Percentiles rank a stretch among this genome's conserved stretches.
These are phyloP conservation scores for Dryomyza anilis DNA, from an alignment of 2,888 invertebrate species.

Conservation along the genomic window DNA sequence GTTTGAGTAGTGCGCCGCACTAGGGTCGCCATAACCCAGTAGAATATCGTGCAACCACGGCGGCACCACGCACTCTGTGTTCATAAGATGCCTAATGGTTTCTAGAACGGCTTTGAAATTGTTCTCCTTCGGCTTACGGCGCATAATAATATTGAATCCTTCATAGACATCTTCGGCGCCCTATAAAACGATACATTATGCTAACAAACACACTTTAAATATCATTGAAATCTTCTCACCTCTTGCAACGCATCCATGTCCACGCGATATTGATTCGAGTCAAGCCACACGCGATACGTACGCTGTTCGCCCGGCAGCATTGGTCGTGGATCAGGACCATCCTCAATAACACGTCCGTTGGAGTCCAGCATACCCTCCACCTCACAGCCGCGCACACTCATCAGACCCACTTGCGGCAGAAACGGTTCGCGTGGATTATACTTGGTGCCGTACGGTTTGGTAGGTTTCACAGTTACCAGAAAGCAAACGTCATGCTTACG, in stretches of 20 bases:
- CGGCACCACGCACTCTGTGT: conserved; percentile 96
- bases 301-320: conserved; percentile 85
- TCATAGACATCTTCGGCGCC: conserved; percentile 76
- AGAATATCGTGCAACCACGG: conserved; percentile 97
- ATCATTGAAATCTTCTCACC: conserved; percentile 58
- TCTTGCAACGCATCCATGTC: conserved; percentile 87
- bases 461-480: conserved; percentile 87
- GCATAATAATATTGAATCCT: conserved; percentile 94
- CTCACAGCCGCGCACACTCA: conserved; percentile 95
- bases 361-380: conserved; percentile 97
- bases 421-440: conserved; percentile 84
- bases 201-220: not conserved
- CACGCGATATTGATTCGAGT: conserved; percentile 94
- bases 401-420: conserved; percentile 89
- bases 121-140: conserved; percentile 99
- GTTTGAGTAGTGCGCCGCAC: conserved; percentile 94
- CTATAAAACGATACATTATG: conserved; percentile 48
- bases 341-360: conserved; percentile 94
- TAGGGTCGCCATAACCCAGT: conserved; percentile 97
- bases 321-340: conserved; percentile 90
- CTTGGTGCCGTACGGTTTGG: conserved; percentile 80
- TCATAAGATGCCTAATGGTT: conserved; percentile 98
- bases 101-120: conserved; percentile 99
- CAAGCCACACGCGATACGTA: conserved; percentile 92
- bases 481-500: conserved; percentile 98